Evolutionary conservation across 2,113 vertebrate genomes (phyloP), one percentile per base, ranked within the genome.

Genomic region (Hiodon alosoides): DNA sequence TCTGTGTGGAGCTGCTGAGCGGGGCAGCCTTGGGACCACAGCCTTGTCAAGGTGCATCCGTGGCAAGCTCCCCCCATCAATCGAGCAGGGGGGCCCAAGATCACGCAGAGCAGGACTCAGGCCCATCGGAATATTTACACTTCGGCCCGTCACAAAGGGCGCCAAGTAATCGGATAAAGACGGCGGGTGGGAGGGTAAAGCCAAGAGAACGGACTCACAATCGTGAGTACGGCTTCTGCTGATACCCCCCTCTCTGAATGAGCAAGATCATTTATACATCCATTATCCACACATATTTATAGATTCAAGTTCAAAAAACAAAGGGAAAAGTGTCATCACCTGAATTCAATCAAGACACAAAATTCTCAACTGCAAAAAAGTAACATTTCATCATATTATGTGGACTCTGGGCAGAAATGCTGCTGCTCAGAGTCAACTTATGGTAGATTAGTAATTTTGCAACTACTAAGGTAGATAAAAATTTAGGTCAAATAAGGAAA

Each of bases 41-140:
- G 81, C 77, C 80, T 81, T 83, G 80, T 83, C 80, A 83, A 80
- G 80, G 81, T 85, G 83, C 81, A 80, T 83, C 81, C 77, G 67
- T 77, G 70, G 78, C 76, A 74, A 78, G 76, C 81, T 80, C 76
- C 62, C 68, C 81, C 78, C 78, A 78, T 68, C 77, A 77, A 85
- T 80, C 80, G 81, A 85, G 83, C 79, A 80, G 75, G 59, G 55
- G 9, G 66, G 75, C 48, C 70, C 55, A 47, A 72, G 73, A 78
- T 77, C 78, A 80, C 14, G 47, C 67, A 47, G 75, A 72, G 79
- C 72, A 65, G 58, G 75, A 67, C 68, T 59, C 72, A 5, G 52
- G 65, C 68, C 71, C 75, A 64, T 74, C 79, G 69, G 75, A 80
- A 79, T 79, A 81, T 79, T 84, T 78, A 79, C 70, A 77, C 69